Base-by-base conservation (phyloP, 2,888 invertebrate genomes). In the Andrena flavipes region DNA sequence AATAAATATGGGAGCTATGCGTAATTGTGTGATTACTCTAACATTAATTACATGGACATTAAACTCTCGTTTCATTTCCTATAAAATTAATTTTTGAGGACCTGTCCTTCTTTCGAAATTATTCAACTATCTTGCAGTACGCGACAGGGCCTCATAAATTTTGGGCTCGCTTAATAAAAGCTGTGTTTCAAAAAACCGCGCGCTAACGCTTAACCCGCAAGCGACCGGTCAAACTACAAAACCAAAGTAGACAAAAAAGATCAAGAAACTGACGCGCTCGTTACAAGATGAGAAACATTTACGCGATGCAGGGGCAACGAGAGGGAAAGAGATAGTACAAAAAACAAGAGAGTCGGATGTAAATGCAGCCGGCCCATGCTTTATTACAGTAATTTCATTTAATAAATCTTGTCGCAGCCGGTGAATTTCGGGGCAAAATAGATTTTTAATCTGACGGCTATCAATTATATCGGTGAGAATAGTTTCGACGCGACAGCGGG, bases 361-460 rank as follows among this genome's bases (percentile, higher is more conserved):
- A 80, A 80, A 83, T 76, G 26, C 10, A 10, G 16, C 63, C 23
- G 26, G 20, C 4, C 26, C 56, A 20, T 74, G 62, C 75, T 85
- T 89, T 88, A 87, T 91, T 87, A 87, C 87, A 81, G 85, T 90
- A 89, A 92, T 91, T 89, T 89, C 80, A 85, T 88, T 90, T 84
- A 88, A 91, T 90, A 91, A 89, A 92, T 92, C 87, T 75, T 81
- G 67, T 65, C 51, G 10, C 16, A 30, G 16, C 80, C 73, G 26
- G 80, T 69, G 78, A 80, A 80, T 84, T 76, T 82, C 78, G 80
- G 76, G 63, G 79, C 69, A 70, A 88, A 89, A 90, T 89, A 90
- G 81, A 89, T 89, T 90, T 89, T 89, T 91, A 90, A 91, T 91
- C 87, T 60, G 76, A 81, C 80, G 82, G 71, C 74, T 63, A 85